Evolutionary conservation across 2,888 invertebrate genomes (phyloP).

Genomic region (Lasioglossum pauxillum): DNA sequence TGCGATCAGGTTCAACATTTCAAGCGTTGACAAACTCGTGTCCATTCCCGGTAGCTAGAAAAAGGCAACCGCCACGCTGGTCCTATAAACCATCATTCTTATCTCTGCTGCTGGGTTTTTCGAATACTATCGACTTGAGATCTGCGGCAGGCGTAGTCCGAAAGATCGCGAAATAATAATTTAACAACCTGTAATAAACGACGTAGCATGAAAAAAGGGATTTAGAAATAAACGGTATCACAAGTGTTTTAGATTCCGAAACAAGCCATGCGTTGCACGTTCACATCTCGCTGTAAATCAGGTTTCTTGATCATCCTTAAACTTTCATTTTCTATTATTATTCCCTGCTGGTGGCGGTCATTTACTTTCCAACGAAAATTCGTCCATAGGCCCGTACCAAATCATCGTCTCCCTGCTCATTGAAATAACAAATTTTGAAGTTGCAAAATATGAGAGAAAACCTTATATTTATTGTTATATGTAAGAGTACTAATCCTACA

Average conservation of each 20-base stretch:
- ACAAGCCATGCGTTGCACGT: conserved; percentile 4
- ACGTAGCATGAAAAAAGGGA: background rate
- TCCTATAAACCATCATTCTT: conserved; percentile 43
- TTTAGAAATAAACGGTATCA: background rate
- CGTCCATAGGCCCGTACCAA: too few species aligned
- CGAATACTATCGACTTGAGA: conserved; percentile 20
- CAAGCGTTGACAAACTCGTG: conserved; percentile 29
- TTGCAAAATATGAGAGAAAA: too few species aligned
- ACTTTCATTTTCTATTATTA: conserved; percentile 3
- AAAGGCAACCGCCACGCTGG: conserved; percentile 6
- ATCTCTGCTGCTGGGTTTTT: conserved; percentile 20
- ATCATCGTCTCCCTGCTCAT: too few species aligned
- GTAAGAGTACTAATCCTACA: too few species aligned
- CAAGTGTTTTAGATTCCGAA: background rate
- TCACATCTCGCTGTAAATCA: background rate
- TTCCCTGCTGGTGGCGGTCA: background rate
- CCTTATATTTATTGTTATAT: too few species aligned
- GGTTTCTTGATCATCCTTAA: conserved; percentile 12
- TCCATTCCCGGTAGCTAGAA: conserved; percentile 17
- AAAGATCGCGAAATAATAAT: conserved; percentile 12
- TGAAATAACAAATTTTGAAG: too few species aligned
- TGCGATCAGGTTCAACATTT: conserved; percentile 49
- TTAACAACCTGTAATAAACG: conserved; percentile 8
- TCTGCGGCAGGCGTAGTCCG: background rate
- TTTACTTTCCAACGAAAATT: background rate